These are phyloP conservation scores for Brachionus plicatilis DNA, from an alignment of 1,140 invertebrate genomes.

Conservation along the genomic window DNA sequence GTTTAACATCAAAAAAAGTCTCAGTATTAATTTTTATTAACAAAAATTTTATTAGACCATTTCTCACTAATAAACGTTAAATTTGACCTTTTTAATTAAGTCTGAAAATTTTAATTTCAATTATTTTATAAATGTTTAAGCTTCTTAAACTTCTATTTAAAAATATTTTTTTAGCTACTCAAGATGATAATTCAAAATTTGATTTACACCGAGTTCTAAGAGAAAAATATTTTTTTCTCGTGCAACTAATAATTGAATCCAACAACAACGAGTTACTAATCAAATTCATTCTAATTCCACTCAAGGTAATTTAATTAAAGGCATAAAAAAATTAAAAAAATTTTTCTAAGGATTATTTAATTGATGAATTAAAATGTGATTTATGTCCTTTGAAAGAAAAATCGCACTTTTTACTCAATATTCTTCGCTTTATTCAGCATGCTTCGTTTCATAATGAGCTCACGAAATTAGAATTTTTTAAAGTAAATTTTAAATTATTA, in stretches of 20 bases:
- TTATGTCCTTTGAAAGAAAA: conserved; percentile 19
- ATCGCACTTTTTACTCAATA: conserved; percentile 14
- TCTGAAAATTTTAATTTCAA: too few species aligned
- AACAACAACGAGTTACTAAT: neutral
- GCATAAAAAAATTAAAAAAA: neutral
- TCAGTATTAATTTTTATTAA: too few species aligned
- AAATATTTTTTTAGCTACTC: neutral
- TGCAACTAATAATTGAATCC: neutral
- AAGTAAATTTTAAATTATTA: neutral
- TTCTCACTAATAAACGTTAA: too few species aligned
- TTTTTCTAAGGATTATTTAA: neutral
- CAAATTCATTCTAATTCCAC: neutral
- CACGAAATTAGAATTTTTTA: neutral
- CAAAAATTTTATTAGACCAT: too few species aligned
- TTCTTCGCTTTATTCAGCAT: conserved; percentile 22
- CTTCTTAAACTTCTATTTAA: neutral
- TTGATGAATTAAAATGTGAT: neutral
- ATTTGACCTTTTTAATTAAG: too few species aligned
- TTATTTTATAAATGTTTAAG: too few species aligned
- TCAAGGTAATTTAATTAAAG: neutral
- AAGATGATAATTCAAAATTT: neutral
- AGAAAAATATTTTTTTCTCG: conserved; percentile 14
- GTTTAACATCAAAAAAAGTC: too few species aligned
- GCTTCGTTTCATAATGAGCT: neutral
- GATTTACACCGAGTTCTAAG: neutral